Evolutionary conservation across 2,888 invertebrate genomes (phyloP).

Genomic region (Acleris laterana): DNA sequence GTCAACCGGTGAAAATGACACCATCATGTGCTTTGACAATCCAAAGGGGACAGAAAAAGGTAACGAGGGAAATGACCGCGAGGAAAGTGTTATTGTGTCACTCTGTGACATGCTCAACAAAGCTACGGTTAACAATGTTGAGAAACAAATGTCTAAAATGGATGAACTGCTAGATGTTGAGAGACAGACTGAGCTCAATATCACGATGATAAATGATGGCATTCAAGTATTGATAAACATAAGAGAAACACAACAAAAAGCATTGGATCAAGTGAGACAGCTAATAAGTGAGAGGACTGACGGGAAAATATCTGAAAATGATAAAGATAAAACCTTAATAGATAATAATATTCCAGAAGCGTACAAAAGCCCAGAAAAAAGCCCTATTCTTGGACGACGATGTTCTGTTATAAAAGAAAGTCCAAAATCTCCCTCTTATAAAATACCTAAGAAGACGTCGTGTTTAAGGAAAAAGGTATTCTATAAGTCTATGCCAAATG

Average conservation of each 20-base stretch:
- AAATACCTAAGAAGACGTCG: conserved; percentile 67
- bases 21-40: conserved; percentile 70
- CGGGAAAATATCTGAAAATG: conserved; percentile 40
- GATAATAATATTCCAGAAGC: conserved; percentile 44
- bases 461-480: conserved; percentile 65
- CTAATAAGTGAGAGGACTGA: conserved; percentile 57
- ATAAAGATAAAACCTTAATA: conserved; percentile 48
- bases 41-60: conserved; percentile 42
- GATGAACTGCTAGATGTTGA: conserved; percentile 60
- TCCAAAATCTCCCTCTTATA: conserved; percentile 67
- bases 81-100: conserved; percentile 70
- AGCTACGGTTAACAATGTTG: conserved; percentile 56
- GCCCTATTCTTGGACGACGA: conserved; percentile 45
- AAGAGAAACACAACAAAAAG: conserved; percentile 59
- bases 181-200: conserved; percentile 56
- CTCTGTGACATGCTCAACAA: conserved; percentile 70
- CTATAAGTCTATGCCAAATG: conserved; percentile 68
- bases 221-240: conserved; percentile 57
- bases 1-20: conserved; percentile 56
- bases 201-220: conserved; percentile 61
- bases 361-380: conserved; percentile 45
- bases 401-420: conserved; percentile 60
- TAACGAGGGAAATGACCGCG: conserved; percentile 52
- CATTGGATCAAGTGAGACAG: conserved; percentile 58
- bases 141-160: conserved; percentile 51